These are phyloP conservation scores for Cygnus olor DNA, from an alignment of 2,797 vertebrate species.

Conservation along the genomic window DNA sequence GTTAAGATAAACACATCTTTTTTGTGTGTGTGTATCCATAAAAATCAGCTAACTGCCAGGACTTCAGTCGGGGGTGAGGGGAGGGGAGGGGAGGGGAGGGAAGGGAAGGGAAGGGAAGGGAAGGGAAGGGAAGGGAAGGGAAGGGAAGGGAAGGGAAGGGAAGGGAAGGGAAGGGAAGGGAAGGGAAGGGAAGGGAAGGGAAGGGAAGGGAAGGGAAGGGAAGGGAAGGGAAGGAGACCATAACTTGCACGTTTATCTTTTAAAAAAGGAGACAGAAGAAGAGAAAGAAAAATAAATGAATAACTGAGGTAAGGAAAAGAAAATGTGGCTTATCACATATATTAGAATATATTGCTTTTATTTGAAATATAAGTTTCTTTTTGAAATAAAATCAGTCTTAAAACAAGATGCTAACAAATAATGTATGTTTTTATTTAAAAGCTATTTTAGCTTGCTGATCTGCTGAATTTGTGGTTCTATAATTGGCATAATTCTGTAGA, in stretches of 20 bases:
- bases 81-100: no score
- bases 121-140: no score
- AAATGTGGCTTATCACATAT: neutral
- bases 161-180: no score
- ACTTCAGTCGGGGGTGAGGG: neutral
- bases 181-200: no score
- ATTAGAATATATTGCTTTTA: neutral
- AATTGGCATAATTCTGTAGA: neutral
- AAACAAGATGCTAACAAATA: neutral
- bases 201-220: no score
- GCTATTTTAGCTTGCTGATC: neutral
- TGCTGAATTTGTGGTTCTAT: neutral
- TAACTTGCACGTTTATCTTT: neutral
- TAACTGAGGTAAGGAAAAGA: neutral
- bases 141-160: no score
- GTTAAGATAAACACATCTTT: neutral
- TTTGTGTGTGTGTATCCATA: neutral
- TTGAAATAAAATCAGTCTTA: slow-evolving; percentile 8
- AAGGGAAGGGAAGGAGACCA: no score
- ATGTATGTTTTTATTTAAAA: slow-evolving; percentile 23
- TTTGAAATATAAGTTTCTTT: neutral
- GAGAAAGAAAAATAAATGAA: neutral
- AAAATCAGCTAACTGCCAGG: neutral
- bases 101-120: no score
- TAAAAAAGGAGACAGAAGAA: neutral